Evolutionary conservation across 1,140 invertebrate species (phyloP).

Genomic region (Cyphomyrmex costatus): DNA sequence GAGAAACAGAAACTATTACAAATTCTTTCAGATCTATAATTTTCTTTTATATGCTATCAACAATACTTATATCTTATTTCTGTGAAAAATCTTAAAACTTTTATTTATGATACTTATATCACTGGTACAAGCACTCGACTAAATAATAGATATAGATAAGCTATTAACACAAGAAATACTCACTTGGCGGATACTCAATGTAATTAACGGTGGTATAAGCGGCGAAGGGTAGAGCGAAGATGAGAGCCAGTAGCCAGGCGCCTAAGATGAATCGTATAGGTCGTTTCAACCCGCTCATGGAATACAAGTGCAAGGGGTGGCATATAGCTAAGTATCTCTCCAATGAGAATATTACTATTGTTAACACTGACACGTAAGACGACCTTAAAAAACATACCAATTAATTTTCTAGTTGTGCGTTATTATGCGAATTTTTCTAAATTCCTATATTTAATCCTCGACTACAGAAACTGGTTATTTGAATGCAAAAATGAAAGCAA

Average conservation of each 20-base stretch:
- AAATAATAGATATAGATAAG: constrained; percentile 9
- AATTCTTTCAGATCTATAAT: background rate
- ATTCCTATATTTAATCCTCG: too few relatives aligned
- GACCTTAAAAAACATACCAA: constrained; percentile 87
- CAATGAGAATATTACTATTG: constrained; percentile 95
- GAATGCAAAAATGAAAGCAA: too few relatives aligned
- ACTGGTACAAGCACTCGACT: background rate
- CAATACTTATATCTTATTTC: background rate
- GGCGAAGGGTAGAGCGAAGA: constrained; percentile 93
- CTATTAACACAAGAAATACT: constrained; percentile 57
- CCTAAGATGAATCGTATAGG: constrained; percentile 93
- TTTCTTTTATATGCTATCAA: background rate
- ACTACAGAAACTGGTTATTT: too few relatives aligned
- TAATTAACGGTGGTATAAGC: constrained; percentile 91
- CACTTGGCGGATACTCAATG: constrained; percentile 90
- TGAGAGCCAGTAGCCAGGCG: constrained; percentile 92
- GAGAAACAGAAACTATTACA: background rate
- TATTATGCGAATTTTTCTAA: background rate
- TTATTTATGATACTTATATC: background rate
- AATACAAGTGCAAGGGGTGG: constrained; percentile 93
- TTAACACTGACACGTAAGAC: constrained; percentile 96
- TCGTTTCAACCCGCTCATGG: constrained; percentile 92
- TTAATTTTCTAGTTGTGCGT: background rate
- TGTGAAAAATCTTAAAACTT: background rate
- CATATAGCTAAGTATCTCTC: constrained; percentile 97